Conservation (phyloP, 2,797 vertebrate genomes). For the Chrysolophus pictus region DNA sequence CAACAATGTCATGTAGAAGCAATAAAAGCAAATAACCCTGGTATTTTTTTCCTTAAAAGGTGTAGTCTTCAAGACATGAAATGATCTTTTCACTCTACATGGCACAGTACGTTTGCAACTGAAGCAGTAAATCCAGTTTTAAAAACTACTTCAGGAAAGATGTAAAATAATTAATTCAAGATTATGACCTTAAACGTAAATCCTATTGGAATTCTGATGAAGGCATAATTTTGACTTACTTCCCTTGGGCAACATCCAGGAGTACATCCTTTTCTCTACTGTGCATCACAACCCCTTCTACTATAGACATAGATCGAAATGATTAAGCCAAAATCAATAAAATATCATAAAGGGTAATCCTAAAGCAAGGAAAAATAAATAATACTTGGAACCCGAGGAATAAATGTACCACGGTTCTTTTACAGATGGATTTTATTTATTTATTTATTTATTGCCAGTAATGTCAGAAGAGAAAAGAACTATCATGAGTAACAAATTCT, state of each 20-base stretch:
- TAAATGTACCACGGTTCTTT: not conserved
- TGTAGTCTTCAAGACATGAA: not conserved
- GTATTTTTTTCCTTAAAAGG: slow-evolving; percentile 14
- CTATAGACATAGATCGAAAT: not conserved
- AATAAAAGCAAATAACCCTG: slow-evolving; percentile 33
- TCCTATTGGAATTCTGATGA: not conserved
- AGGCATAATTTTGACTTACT: not conserved
- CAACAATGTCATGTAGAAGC: slow-evolving; percentile 18
- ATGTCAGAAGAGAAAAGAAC: not conserved
- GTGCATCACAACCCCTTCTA: not conserved
- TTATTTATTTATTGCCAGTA: not conserved
- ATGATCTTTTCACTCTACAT: not conserved
- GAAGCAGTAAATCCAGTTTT: not conserved
- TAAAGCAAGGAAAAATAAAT: not conserved
- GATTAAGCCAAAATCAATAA: not conserved
- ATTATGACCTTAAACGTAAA: not conserved
- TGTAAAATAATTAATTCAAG: not conserved
- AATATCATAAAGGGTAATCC: not conserved
- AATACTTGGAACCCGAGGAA: not conserved
- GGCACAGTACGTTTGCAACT: not conserved
- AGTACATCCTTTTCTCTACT: not conserved
- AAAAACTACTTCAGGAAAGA: not conserved
- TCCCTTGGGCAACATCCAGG: not conserved
- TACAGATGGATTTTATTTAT: not conserved
- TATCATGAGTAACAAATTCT: not conserved